These are phyloP conservation scores for Endomychus coccineus DNA, from an alignment of 2,888 invertebrate species.

Conservation along the genomic window DNA sequence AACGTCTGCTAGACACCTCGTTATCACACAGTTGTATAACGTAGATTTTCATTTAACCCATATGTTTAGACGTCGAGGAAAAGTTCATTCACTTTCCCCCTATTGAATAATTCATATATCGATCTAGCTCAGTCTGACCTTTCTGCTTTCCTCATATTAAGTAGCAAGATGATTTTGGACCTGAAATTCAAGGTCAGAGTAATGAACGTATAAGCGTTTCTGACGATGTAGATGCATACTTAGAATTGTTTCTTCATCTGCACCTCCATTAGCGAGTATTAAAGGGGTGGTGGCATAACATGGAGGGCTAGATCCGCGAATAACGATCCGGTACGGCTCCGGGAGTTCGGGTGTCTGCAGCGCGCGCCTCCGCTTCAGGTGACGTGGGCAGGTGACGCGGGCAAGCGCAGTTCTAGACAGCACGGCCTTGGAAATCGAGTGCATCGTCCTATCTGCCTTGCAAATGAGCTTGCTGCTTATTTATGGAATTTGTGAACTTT, in stretches of 20 bases:
- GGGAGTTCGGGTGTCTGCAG: conserved; percentile 30
- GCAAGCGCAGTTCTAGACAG: conserved; percentile 27
- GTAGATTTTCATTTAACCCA: conserved; percentile 41
- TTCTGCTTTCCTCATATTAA: conserved; percentile 45
- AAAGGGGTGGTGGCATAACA: conserved; percentile 39
- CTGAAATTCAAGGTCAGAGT: conserved; percentile 33
- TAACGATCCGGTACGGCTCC: conserved; percentile 44
- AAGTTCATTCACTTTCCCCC: conserved; percentile 47
- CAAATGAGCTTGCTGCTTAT: conserved; percentile 43
- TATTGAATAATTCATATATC: conserved; percentile 47
- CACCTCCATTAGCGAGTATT: conserved; percentile 40
- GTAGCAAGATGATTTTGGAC: conserved; percentile 34
- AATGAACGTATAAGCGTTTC: no score
- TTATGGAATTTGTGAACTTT: conserved; percentile 46
- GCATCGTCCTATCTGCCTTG: conserved; percentile 44
- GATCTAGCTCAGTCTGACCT: conserved; percentile 45
- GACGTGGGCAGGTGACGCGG: conserved; percentile 34
- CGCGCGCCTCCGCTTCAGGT: conserved; percentile 27
- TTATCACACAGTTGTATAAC: no score
- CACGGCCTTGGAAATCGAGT: conserved; percentile 39
- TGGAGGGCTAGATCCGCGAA: conserved; percentile 41
- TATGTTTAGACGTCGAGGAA: conserved; percentile 39
- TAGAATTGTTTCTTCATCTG: conserved; percentile 25
- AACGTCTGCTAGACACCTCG: no score
- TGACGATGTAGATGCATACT: no score